Evolutionary conservation across 2,113 vertebrate species (phyloP), one percentile per base, ranked within the genome.

Genomic region (Mastomys natalensis): DNA sequence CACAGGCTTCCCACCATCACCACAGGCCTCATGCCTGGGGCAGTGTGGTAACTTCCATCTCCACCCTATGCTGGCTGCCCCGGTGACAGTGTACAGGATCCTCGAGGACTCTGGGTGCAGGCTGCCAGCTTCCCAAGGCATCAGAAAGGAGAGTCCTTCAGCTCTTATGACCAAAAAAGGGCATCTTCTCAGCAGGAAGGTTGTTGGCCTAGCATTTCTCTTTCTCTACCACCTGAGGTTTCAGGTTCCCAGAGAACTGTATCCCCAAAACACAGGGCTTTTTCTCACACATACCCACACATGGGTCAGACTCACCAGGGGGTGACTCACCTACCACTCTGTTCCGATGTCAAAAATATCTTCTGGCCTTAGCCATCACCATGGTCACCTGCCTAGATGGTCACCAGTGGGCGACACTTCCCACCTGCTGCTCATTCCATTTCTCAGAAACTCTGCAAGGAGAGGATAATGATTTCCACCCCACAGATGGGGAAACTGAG

Each of bases 161-260:
- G 68, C 78, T 80, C 13, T 43, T 93, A 81, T 97, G 96, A 98
- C 98, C 98, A 98, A 98, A 98, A 98, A 98, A 99, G 98, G 98
- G 95, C 94, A 97, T 98, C 98, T 91, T 97, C 91, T 95, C 96
- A 40, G 26, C 94, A 95, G 60, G 94, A 90, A 96, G 95, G 73
- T 95, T 96, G 53, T 95, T 96, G 53, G 97, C 95, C 93, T 82
- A 74, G 96, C 74, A 78, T 96, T 3, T 16, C 70, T 90, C 76
- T 55, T 95, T 97, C 93, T 92, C 93, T 1, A 68, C 68, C 0
- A 31, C 95, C 96, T 91, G 91, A 73, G 6, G 97, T 96, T 98
- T 98, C 94, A 91, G 91, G 90, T 96, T 96, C 92, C 93, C 51
- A 51, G 66, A 78, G 58, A 87, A 87, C 40, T 19, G 40, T 88